Percentiles rank a stretch among this genome's conserved stretches.
These are phyloP conservation scores for Sepiola atlantica DNA, from an alignment of 2,888 invertebrate genomes.

Conservation along the genomic window DNA sequence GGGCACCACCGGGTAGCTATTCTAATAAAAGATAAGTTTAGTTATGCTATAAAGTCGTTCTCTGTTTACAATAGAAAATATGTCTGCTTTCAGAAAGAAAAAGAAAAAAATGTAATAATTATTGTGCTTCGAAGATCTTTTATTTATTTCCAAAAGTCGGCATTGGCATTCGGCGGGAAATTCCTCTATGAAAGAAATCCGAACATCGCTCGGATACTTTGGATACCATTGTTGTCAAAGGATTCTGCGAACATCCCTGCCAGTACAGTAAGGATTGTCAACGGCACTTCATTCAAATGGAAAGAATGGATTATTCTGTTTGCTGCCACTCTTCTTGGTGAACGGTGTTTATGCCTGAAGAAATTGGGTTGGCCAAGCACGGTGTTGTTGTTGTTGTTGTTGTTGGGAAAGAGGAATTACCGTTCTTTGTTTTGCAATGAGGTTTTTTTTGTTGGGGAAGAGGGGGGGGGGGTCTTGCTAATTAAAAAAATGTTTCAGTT, in stretches of 20 bases:
- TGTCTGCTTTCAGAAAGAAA: no score
- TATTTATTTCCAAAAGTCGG: not conserved
- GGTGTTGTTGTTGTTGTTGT: not conserved
- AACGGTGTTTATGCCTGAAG: not conserved
- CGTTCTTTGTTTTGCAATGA: not conserved
- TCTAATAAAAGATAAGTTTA: no score
- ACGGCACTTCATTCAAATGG: not conserved
- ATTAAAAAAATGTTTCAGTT: not conserved
- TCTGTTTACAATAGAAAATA: no score
- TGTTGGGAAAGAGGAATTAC: not conserved
- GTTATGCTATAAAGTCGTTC: no score
- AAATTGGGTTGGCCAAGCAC: not conserved
- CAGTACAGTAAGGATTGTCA: not conserved
- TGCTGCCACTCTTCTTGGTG: not conserved
- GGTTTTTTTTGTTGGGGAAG: not conserved
- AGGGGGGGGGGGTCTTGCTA: not conserved
- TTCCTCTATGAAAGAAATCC: not conserved
- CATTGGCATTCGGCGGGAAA: not conserved
- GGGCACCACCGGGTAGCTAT: no score
- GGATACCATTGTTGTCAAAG: not conserved
- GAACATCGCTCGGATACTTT: not conserved
- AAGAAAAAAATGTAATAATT: no score
- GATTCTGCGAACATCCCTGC: not conserved
- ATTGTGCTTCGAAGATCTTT: not conserved
- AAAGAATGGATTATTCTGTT: slow-evolving; percentile 6